Conservation (phyloP, 2,113 vertebrate species). For the Pangasianodon gigas region DNA sequence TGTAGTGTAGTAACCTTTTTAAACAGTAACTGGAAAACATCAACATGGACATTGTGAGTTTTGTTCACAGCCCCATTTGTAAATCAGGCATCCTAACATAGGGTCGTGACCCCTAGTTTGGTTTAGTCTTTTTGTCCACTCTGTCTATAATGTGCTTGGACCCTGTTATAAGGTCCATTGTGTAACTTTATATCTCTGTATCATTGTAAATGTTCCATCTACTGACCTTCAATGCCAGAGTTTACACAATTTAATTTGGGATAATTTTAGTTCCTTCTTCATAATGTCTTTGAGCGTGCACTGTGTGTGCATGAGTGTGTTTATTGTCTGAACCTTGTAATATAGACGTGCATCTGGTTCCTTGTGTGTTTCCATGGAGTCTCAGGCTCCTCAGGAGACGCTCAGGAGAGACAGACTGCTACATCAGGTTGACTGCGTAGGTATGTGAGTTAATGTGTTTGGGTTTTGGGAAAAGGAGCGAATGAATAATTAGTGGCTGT, state of each 20-base stretch:
- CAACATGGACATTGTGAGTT: background rate
- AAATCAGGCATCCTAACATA: background rate
- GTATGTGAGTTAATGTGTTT: background rate
- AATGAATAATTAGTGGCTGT: background rate
- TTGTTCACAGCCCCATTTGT: background rate
- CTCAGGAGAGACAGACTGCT: slow-evolving; percentile 2
- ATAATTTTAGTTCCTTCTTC: background rate
- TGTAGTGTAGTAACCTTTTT: background rate
- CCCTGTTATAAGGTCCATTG: background rate
- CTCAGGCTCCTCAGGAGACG: slow-evolving; percentile 21
- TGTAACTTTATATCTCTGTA: background rate
- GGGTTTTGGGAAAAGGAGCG: background rate
- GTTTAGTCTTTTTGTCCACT: background rate
- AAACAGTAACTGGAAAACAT: too few species aligned
- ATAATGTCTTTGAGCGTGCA: background rate
- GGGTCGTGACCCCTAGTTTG: background rate
- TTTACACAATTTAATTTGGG: background rate
- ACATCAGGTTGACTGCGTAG: background rate
- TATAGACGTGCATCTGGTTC: slow-evolving; percentile 28
- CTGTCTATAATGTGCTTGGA: background rate
- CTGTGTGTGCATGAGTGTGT: slow-evolving; percentile 43
- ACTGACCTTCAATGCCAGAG: background rate
- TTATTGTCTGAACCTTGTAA: slow-evolving; percentile 33
- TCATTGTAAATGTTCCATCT: background rate
- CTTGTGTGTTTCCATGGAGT: slow-evolving; percentile 45